Percentiles rank a stretch among this genome's conserved stretches.
Conservation (phyloP, 2,888 invertebrate species). For the Abrostola triplasia region DNA sequence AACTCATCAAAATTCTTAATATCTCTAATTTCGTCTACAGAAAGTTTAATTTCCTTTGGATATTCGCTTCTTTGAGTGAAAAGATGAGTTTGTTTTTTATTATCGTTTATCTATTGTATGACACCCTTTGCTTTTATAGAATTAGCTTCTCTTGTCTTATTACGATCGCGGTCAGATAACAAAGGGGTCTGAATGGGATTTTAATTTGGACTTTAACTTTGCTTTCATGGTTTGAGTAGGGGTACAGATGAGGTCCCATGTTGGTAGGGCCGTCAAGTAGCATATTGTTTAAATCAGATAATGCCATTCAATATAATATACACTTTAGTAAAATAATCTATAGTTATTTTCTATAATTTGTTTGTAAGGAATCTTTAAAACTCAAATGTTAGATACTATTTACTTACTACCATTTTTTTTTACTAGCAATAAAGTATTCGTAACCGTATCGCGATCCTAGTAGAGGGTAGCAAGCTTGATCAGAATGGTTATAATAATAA, state of each 20-base stretch:
- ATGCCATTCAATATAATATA: background rate
- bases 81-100: slow-evolving; percentile 52
- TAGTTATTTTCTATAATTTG: background rate
- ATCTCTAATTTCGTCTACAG: slow-evolving; percentile 43
- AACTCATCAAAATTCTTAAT: slow-evolving; percentile 18
- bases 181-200: slow-evolving; percentile 72
- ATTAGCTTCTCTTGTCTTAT: slow-evolving; percentile 81
- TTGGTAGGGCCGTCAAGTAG: background rate
- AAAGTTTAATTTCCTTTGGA: slow-evolving; percentile 56
- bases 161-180: slow-evolving; percentile 82
- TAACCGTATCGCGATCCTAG: background rate
- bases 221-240: slow-evolving; percentile 47
- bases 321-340: background rate
- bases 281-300: background rate
- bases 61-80: slow-evolving; percentile 16
- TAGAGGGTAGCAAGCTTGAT: slow-evolving; percentile 7
- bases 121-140: slow-evolving; percentile 82
- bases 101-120: slow-evolving; percentile 74
- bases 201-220: slow-evolving; percentile 73
- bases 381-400: background rate
- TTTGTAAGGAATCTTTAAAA: too few relatives aligned
- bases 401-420: background rate
- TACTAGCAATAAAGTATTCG: background rate
- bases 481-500: slow-evolving; percentile 27
- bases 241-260: slow-evolving; percentile 16